Base-by-base conservation (phyloP, 1,140 invertebrate genomes). In the Stratiolaelaps scimitus region DNA sequence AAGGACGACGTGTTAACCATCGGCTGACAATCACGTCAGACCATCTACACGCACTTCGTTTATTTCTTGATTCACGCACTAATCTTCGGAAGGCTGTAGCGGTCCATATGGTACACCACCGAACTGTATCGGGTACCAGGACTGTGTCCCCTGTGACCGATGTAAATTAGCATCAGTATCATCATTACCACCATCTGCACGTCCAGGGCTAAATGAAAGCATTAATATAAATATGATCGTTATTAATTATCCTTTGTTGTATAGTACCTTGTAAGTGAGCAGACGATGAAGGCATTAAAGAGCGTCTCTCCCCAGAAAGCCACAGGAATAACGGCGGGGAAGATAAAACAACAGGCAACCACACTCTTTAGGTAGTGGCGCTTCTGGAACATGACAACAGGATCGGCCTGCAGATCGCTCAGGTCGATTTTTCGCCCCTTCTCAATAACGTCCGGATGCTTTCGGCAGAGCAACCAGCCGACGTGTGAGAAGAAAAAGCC, bases 401-500 rank as follows among this genome's bases (percentile, higher is more conserved):
- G 85, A 76, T 98, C 92, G n/a, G 79, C 79, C 67, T 83, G 81
- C n/a, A 97, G 78, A 76, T 98, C 93, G 43, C 82, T 85, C 29
- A 95, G 69, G 73, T 94, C 90, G 17, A 96, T 81, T 65, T 81
- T 79, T 71, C 87, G 85, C 65, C 92, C 92, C 73, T 94, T 93
- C 65, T 78, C 79, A 69, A 82, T 89, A 15, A 96, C 85, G 65
- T 92, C 84, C 0, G 89, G 88, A 75, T 95, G 92, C 76, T 97
- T 96, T 68, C 83, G 86, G 68, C 85, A 85, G 23, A 96, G 74
- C 44, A 97, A 77, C 93, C 93, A 97, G 13, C 93, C 93, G 64
- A 95, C 81, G 73, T 97, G 93, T 0, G 92, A 81, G 76, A 96
- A 97, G 80, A 98, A 97, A 77, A 97, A 94, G 2, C 92, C 93